Base-by-base conservation (phyloP, 2,888 invertebrate species). In the Oithona nana region DNA sequence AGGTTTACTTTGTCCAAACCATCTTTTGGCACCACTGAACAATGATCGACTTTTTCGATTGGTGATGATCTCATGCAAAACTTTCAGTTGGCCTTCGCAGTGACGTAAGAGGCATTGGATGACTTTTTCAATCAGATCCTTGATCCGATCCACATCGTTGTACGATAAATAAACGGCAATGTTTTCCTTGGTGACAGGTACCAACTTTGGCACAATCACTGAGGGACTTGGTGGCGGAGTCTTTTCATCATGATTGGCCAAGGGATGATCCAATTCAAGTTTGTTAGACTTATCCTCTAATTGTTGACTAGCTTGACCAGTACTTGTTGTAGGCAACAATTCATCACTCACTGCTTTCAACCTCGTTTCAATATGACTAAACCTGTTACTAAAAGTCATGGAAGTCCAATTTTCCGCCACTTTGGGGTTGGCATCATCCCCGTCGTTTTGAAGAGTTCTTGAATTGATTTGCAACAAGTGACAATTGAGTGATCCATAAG, bases 21-120 rank as follows among this genome's bases (percentile, higher is more conserved):
- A 62, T n/a, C 62, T 29, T 24, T 62, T 62, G 28, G 62, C 62
- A 13, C 62, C 62, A 20, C 54, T 48, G 39, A 62, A 56, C 28
- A 62, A 26, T 48, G 54, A 39, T 11, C 62, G 62, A 16, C 54
- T 54, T 26, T 62, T 62, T 2, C 56, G 28, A 31, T 62, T 62
- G 2, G 56, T 31, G 13, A 39, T 56, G n/a, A 62, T 39, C 26
- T 62, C 62, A 24, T 39, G 31, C 3, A 62, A 26, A 3, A 16
- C 16, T 16, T 31, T 26, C 48, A 62, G 30, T 39, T 62, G 62
- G 13, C 39, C 26, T 20, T 62, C 62, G 6, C 26, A 39, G 28
- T 26, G 31, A 22, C 56, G 62, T 13, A 62, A 26, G 1, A 62
- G 8, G 11, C 48, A 20, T 29, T 54, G 29, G 6, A 57, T 30